Evolutionary conservation across 2,113 vertebrate species (phyloP).

Genomic region (Eclectus roratus): DNA sequence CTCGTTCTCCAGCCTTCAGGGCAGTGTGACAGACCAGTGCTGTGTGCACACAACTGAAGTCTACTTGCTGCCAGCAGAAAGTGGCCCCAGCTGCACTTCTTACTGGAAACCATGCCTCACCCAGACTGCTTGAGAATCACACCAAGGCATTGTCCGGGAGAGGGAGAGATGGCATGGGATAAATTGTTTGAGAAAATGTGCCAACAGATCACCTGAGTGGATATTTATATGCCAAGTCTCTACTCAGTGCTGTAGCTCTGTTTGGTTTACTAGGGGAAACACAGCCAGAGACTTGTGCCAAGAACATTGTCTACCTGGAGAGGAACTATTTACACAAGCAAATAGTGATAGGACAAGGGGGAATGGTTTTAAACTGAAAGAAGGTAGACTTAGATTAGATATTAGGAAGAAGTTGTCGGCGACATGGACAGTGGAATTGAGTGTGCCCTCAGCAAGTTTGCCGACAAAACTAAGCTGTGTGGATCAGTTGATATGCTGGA

Average conservation of each 20-base stretch:
- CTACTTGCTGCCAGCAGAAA: neutral
- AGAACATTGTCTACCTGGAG: neutral
- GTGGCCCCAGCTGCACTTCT: neutral
- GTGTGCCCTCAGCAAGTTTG: neutral
- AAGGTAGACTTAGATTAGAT: neutral
- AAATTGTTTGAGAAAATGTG: neutral
- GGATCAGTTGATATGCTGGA: neutral
- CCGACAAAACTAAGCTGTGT: neutral
- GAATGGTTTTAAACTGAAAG: neutral
- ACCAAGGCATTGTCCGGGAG: neutral
- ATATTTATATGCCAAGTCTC: neutral
- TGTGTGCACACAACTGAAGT: neutral
- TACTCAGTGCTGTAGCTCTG: neutral
- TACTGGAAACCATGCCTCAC: neutral
- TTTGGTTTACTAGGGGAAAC: neutral
- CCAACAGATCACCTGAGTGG: neutral
- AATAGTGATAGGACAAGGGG: neutral
- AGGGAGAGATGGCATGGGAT: neutral
- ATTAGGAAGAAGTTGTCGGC: neutral
- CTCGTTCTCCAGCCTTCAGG: neutral
- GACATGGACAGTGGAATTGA: neutral
- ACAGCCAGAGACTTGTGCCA: neutral
- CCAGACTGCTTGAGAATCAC: neutral
- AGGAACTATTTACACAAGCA: neutral
- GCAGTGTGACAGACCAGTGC: neutral